A percentile compares a stretch with the other conserved stretches of the same genome.
Conservation (phyloP, 92 coral and sea anemone species). For the Phenganax marumi region DNA sequence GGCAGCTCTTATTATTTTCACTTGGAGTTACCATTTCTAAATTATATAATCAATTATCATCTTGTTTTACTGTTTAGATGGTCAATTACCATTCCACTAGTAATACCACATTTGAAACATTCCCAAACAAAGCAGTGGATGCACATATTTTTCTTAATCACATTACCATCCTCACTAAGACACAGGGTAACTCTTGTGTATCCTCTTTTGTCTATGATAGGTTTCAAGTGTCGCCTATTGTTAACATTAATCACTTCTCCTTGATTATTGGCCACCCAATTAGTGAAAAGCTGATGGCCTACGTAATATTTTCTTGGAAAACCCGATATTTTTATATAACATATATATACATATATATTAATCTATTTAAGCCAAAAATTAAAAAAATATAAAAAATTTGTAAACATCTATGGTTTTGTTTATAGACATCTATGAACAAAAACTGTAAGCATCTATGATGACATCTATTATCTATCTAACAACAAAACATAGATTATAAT, state of each 20-base stretch:
- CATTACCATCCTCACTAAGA: not conserved
- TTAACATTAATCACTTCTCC: not conserved
- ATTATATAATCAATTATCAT: slow-evolving; percentile 49
- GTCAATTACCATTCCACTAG: slow-evolving; percentile 40
- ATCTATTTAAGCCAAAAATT: too few species aligned
- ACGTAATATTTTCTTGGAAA: not conserved
- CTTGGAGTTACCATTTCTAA: slow-evolving; percentile 44
- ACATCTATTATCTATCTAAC: too few species aligned
- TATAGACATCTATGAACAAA: too few species aligned
- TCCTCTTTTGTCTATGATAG: not conserved
- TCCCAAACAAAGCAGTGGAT: slow-evolving; percentile 58
- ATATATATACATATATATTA: too few species aligned
- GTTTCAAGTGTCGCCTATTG: not conserved
- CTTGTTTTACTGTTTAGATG: slow-evolving; percentile 43
- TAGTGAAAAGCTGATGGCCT: not conserved
- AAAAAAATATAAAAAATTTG: too few species aligned
- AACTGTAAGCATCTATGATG: too few species aligned
- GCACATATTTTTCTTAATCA: not conserved
- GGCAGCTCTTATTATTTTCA: slow-evolving; percentile 49
- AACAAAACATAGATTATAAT: too few species aligned
- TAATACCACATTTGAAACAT: slow-evolving; percentile 37
- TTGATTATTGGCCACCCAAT: not conserved
- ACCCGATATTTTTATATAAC: not conserved
- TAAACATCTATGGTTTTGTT: too few species aligned
- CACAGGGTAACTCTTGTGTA: not conserved